Base-by-base conservation (phyloP, 1,140 invertebrate species). In the Melitaea cinxia region DNA sequence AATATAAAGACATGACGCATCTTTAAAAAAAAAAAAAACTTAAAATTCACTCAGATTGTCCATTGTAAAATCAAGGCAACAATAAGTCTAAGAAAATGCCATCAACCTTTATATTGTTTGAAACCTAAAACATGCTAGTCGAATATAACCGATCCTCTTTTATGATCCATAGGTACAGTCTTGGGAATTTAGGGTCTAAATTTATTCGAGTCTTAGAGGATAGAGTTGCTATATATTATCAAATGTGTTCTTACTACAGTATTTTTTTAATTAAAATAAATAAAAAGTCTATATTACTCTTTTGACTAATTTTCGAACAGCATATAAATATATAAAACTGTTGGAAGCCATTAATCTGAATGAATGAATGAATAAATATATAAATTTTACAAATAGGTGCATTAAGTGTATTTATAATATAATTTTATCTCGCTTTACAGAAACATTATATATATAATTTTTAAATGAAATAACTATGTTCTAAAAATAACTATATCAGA, bases 331-430 rank as follows among this genome's bases (percentile, higher is more conserved):
- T 47, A 21, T 47, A 21, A 47, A 47, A 19, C 42, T n/a, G n/a
- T n/a, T n/a, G n/a, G n/a, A n/a, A n/a, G n/a, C n/a, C n/a, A n/a
- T n/a, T n/a, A n/a, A n/a, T n/a, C n/a, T n/a, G n/a, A n/a, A n/a
- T n/a, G n/a, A n/a, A n/a, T n/a, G n/a, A n/a, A n/a, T n/a, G n/a
- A n/a, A n/a, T n/a, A n/a, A n/a, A n/a, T n/a, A n/a, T n/a, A n/a
- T n/a, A n/a, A n/a, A n/a, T n/a, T 47, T 47, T 47, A 47, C 42
- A 47, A 47, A 47, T 47, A 47, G 42, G 42, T 47, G 42, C 42
- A 47, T 47, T 23, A 47, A 47, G 42, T 47, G 17, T 47, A 47
- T 45, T 45, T 45, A 45, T 47, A 47, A 47, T 10, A 47, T 17
- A 47, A 24, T 47, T 17, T 47, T 47, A 47, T 47, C 17, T 47